Percentiles rank a stretch among this genome's conserved stretches.
phyloP scores from a whole-genome alignment of 2,888 invertebrate genomes.

The Eupithecia inturbata region DNA sequence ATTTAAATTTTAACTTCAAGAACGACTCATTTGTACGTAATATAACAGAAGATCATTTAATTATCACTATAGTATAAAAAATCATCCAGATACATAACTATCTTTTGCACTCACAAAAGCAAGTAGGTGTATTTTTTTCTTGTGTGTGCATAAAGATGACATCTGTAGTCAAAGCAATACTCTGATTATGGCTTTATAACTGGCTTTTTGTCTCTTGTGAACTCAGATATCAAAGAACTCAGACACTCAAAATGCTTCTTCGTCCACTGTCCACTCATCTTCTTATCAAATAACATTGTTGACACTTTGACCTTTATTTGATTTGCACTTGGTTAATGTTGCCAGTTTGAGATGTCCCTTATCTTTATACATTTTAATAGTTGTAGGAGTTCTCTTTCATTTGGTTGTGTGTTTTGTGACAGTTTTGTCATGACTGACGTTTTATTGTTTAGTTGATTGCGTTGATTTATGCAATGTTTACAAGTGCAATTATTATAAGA shows the following conservation, averaged over 20 bases:
- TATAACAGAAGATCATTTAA: not conserved
- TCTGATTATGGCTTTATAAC: conserved; percentile 15
- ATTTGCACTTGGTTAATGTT: conserved; percentile 67
- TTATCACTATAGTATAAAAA: not conserved
- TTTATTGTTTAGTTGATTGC: conserved; percentile 68
- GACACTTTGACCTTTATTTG: conserved; percentile 74
- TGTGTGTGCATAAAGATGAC: conserved; percentile 15
- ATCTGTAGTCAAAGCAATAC: conserved; percentile 26
- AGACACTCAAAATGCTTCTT: conserved; percentile 50
- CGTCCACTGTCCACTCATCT: conserved; percentile 67
- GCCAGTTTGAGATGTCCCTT: conserved; percentile 55
- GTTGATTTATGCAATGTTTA: conserved; percentile 57
- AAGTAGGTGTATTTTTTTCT: not conserved
- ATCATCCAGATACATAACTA: not conserved
- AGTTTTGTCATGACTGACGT: conserved; percentile 62
- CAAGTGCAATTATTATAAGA: conserved; percentile 52
- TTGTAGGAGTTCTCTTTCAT: conserved; percentile 43
- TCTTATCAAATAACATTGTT: conserved; percentile 58
- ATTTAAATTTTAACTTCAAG: not conserved
- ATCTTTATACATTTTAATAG: not conserved
- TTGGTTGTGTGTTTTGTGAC: conserved; percentile 60
- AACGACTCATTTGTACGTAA: not conserved
- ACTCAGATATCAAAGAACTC: conserved; percentile 58
- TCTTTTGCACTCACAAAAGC: not conserved
- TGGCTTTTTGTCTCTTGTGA: conserved; percentile 15